Base-by-base conservation (phyloP, 2,888 invertebrate species). In the Erynnis tages region DNA sequence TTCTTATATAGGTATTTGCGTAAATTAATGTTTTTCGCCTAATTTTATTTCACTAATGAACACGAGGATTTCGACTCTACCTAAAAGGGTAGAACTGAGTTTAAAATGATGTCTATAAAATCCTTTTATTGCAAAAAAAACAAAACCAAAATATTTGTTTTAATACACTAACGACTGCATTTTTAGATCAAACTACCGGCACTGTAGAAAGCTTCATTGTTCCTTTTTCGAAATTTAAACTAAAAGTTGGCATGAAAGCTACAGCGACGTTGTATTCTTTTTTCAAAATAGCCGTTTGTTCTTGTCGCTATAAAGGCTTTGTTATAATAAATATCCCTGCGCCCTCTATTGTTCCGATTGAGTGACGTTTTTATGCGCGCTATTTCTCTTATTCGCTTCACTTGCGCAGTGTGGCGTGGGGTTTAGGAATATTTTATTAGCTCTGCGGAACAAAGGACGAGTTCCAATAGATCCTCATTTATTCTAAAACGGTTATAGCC, bases 201-300 rank as follows among this genome's bases (percentile, higher is more conserved):
- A 7, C 1, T 10, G 35, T 35, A n/a, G 4, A 17, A 7, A 30
- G 30, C 30, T 41, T 27, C 10, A 6, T 17, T 35, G 13, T 23
- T 34, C 25, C 14, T 37, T 47, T 29, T 48, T 40, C 16, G 48
- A 48, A 48, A 32, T 40, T 32, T 32, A 40, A 48, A 48, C 32
- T 40, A 48, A 48, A 48, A 38, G 40, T 40, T 48, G 40, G 48
- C 40, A 40, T 40, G 16, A 32, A 48, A 47, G 37, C 38, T 48
- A 11, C 30, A 48, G 10, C 19, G 23, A 32, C 16, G 40, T 17
- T 40, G 47, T 38, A 17, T 48, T 48, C 48, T 48, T 27, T 32
- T 48, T 48, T 48, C 48, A 48, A 48, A 45, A 32, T 49, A 21
- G 40, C 49, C 40, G 49, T 49, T 49, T 41, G 49, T 49, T 49